phyloP scores from a whole-genome alignment of 2,797 vertebrate species.

The Xerus rutilus region DNA sequence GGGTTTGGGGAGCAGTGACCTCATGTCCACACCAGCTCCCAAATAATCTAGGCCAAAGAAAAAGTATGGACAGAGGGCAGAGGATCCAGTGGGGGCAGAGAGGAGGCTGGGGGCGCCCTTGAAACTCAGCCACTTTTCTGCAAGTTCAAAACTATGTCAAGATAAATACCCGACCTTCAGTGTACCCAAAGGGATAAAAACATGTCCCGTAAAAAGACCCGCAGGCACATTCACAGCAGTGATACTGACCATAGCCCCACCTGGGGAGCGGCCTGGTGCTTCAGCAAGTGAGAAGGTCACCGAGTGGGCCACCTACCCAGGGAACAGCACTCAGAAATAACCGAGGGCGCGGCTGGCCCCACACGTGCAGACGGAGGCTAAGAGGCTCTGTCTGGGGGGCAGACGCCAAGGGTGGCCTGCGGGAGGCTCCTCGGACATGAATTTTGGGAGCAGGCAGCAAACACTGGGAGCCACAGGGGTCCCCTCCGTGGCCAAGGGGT shows the following conservation, averaged over 20 bases:
- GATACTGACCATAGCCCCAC: background rate
- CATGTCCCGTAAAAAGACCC: background rate
- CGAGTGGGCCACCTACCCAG: no score
- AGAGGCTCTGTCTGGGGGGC: no score
- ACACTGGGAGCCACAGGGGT: background rate
- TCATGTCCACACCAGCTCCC: background rate
- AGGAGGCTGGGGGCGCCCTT: background rate
- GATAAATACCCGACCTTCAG: background rate
- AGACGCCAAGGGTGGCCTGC: accelerated
- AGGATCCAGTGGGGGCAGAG: no score
- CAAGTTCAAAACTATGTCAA: background rate
- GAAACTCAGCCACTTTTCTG: background rate
- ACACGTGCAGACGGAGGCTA: no score
- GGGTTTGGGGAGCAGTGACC: background rate
- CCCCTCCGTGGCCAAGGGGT: background rate
- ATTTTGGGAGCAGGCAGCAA: background rate
- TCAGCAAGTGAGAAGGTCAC: no score
- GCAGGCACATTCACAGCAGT: background rate
- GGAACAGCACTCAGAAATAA: no score
- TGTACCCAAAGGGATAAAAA: background rate
- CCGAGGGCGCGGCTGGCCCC: no score
- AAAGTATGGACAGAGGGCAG: background rate
- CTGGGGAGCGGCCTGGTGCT: background rate
- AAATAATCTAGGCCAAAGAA: background rate
- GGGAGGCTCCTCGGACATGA: accelerated